Conservation (phyloP, 2,113 vertebrate genomes). For the Alosa alosa region DNA sequence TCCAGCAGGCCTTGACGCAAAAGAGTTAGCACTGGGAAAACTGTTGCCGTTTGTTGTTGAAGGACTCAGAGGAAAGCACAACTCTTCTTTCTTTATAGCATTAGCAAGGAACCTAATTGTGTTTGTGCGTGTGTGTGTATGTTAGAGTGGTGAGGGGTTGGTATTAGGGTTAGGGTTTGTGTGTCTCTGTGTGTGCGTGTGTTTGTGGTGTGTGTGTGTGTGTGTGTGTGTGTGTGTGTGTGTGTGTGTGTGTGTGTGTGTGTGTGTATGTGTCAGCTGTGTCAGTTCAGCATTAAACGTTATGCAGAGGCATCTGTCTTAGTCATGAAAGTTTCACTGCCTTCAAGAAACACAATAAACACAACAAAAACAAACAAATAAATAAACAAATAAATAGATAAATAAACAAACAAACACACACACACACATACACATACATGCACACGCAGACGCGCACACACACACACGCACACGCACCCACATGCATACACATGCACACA, state of each 20-base stretch:
- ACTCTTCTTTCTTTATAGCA: not conserved
- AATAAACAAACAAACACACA: not conserved
- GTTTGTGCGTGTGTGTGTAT: not conserved
- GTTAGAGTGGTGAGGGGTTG: not conserved
- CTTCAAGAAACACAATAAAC: constrained; percentile 33
- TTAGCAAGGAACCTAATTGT: not conserved
- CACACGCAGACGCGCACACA: not conserved
- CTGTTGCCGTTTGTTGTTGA: not conserved
- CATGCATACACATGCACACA: not conserved
- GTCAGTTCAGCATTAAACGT: not conserved
- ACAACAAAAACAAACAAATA: constrained; percentile 18
- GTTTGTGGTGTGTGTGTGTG: not conserved
- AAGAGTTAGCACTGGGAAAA: not conserved
- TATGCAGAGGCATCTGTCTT: constrained; percentile 5
- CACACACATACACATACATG: not conserved
- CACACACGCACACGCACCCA: not conserved
- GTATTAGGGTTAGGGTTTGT: not conserved
- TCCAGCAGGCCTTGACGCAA: not conserved
- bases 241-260: not conserved
- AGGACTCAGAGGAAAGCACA: not conserved
- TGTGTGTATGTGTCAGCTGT: not conserved
- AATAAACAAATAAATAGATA: constrained; percentile 28
- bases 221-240: not conserved
- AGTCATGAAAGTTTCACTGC: not conserved
- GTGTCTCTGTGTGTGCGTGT: not conserved